Base-by-base conservation (phyloP, 2,797 vertebrate genomes). In the Cuniculus paca region DNA sequence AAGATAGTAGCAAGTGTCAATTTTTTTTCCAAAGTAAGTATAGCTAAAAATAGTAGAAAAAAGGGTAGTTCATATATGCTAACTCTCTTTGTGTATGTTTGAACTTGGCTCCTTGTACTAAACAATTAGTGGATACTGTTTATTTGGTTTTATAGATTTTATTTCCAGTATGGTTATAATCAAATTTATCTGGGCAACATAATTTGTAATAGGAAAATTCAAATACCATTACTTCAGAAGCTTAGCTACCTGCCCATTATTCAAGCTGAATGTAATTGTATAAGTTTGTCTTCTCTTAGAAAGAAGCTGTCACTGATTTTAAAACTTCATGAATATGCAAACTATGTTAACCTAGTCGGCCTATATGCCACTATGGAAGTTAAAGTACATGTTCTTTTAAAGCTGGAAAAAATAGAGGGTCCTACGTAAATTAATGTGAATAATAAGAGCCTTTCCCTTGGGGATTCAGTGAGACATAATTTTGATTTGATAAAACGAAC, bases 401-500 rank as follows among this genome's bases (percentile, higher is more conserved):
- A 94, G 52, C 82, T 97, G 60, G 93, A 61, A 68, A 97, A 97
- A 96, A 93, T 83, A 93, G 31, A 90, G 92, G n/a, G 4, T 72
- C 96, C 92, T 97, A 75, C 95, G 42, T 90, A 91, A 97, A 98
- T 95, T 48, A 90, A 34, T 5, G 34, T 85, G 56, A 97, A 8
- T 90, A 89, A 58, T 60, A 89, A 24, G 93, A 52, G 88, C 75
- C 52, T 95, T 95, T 88, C 88, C 52, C 78, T 91, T 80, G 82
- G 74, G 24, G 88, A 95, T 65, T 78, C 95, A 97, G 45, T 85
- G 78, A 68, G 84, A 58, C 48, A 94, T 95, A 92, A n/a, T 95
- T 97, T 97, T 96, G 85, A 90, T 93, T 98, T 91, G 95, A 97
- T 94, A 96, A 98, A 89, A 79, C 94, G 97, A 96, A 80, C 94